Evolutionary conservation across 2,797 vertebrate species (phyloP), one percentile per base, ranked within the genome.

Genomic region (Gallinago stenura): DNA sequence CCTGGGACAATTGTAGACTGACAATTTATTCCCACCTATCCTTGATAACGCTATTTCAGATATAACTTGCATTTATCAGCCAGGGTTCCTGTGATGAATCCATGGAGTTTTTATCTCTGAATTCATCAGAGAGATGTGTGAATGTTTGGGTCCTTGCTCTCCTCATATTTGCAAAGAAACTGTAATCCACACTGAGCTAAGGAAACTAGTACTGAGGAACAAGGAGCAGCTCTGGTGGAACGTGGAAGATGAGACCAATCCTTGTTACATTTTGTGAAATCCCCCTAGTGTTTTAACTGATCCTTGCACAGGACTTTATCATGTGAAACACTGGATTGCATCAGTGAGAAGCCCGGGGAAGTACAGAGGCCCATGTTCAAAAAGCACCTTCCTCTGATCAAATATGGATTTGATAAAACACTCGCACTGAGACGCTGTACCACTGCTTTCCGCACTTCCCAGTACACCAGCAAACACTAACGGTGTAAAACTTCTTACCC

Each of bases 1-100:
- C 10, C 26, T 1, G 4, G 56, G 45, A 37, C 31, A 77, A 58
- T 8, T 7, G 37, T 0, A 0, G 58, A 72, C 35, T 20, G 11
- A 64, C 12, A 28, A 62, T 70, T 93, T 62, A 83, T 51, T 65
- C 18, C 51, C 11, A 33, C 33, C 30, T 45, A 15, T 19, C 12
- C 22, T 65, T 26, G 26, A 41, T 33, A 83, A 64, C 1, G 1
- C 39, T 28, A 17, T 53, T 88, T 83, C 76, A 90, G 46, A 83
- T 85, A 58, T 51, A 65, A 50, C 22, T 72, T 85, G 12, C 28
- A 24, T 61, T 72, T 69, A 31, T 61, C 79, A 83, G 50, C 15
- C 19, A 68, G 25, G 11, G 17, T 57, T 26, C 39, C 50, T 50
- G 13, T 35, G 43, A 43, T 8, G 28, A 69, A 24, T 48, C 6